Conservation (phyloP, 2,888 invertebrate species). For the Drosophila monieri region DNA sequence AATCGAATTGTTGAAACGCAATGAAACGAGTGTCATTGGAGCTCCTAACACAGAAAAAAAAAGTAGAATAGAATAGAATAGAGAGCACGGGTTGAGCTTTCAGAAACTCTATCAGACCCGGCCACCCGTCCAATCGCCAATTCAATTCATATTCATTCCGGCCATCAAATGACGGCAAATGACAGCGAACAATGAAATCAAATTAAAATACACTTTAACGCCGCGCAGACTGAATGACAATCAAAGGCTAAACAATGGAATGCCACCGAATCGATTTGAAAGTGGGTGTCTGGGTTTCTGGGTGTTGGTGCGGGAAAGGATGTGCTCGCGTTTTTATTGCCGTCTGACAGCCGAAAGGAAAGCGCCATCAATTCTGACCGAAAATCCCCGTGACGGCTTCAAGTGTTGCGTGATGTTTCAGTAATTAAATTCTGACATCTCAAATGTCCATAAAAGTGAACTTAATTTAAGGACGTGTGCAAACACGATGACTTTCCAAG, state of each 20-base stretch:
- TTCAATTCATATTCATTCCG: constrained; percentile 76
- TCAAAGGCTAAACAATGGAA: constrained; percentile 76
- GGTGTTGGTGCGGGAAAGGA: constrained; percentile 2
- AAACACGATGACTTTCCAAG: constrained; percentile 23
- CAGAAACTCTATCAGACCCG: constrained; percentile 3
- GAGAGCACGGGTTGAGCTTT: background rate
- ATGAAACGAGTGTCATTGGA: constrained; percentile 66
- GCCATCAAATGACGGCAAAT: constrained; percentile 58
- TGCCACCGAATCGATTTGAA: constrained; percentile 29
- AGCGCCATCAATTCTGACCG: constrained; percentile 44
- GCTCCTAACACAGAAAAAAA: constrained; percentile 6
- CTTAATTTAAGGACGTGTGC: constrained; percentile 49
- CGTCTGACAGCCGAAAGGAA: constrained; percentile 35
- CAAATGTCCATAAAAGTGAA: constrained; percentile 61
- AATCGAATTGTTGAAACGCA: constrained; percentile 67
- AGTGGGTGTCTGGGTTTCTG: background rate
- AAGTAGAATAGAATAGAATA: background rate
- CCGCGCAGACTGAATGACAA: constrained; percentile 68
- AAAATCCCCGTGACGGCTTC: constrained; percentile 52
- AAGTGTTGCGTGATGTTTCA: constrained; percentile 56
- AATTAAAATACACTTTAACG: constrained; percentile 78
- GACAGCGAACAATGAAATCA: constrained; percentile 76
- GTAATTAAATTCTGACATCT: constrained; percentile 64
- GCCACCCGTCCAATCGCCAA: constrained; percentile 33
- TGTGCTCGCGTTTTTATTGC: constrained; percentile 21